These are phyloP conservation scores for Elachura formosa DNA, from an alignment of 2,113 vertebrate species.

Conservation along the genomic window DNA sequence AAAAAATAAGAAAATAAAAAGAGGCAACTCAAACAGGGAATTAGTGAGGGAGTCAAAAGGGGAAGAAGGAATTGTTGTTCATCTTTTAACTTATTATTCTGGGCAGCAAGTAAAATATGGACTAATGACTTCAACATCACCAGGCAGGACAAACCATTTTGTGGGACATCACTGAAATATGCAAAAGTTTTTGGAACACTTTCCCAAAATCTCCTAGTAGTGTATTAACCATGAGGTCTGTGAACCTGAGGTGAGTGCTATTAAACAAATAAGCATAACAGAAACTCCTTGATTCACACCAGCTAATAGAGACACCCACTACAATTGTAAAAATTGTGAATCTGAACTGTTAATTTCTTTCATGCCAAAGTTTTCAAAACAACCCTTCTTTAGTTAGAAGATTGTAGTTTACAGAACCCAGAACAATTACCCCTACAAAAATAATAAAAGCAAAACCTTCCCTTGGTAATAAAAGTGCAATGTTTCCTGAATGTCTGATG, in stretches of 20 bases:
- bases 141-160: not conserved
- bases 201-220: not conserved
- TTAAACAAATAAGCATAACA: not conserved
- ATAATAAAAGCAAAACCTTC: slow-evolving; percentile 21
- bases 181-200: not conserved
- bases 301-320: not conserved
- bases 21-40: not conserved
- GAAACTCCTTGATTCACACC: not conserved
- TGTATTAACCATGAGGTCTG: not conserved
- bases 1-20: not conserved
- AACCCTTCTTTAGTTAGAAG: not conserved
- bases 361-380: not conserved
- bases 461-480: not conserved
- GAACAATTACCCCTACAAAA: not conserved
- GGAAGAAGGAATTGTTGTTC: not conserved
- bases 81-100: not conserved
- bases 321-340: not conserved
- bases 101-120: not conserved
- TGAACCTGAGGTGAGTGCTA: not conserved
- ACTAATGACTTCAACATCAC: not conserved
- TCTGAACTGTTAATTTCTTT: slow-evolving; percentile 27
- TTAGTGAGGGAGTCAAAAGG: not conserved
- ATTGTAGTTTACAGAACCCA: not conserved
- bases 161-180: not conserved
- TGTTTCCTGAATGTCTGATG: slow-evolving; percentile 16